Percentiles rank a stretch among this genome's conserved stretches.
Evolutionary conservation across 2,113 vertebrate species (phyloP).

Genomic region (Atherinomorus stipes): DNA sequence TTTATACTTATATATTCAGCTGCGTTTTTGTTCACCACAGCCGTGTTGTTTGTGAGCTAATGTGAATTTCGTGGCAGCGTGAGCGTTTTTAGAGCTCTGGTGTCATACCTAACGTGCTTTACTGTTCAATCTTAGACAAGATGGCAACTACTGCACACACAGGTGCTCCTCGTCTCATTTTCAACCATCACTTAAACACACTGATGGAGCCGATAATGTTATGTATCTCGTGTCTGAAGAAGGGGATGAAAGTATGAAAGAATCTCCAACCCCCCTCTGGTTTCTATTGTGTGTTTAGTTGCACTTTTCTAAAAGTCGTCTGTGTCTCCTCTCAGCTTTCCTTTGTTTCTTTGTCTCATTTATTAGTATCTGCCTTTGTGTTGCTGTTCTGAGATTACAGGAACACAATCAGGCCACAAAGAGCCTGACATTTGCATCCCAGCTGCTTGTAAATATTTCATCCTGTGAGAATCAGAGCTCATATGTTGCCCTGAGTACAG

Average conservation of each 20-base stretch:
- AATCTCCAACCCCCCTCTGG: background rate
- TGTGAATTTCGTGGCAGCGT: no score
- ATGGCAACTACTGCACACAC: no score
- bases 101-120: no score
- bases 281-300: conserved; percentile 18
- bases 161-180: no score
- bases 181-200: background rate
- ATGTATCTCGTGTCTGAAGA: background rate
- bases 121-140: no score
- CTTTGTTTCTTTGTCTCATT: conserved; percentile 39
- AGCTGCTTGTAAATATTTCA: conserved; percentile 63
- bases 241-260: background rate
- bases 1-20: no score
- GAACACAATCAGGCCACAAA: conserved; percentile 25
- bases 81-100: no score
- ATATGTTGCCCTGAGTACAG: conserved; percentile 19
- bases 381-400: conserved; percentile 27
- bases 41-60: no score
- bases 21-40: no score
- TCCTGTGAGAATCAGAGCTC: conserved; percentile 51
- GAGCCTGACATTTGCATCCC: conserved; percentile 53
- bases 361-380: background rate
- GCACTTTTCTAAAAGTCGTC: conserved; percentile 6
- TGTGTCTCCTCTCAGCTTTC: conserved; percentile 20
- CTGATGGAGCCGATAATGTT: background rate